A percentile compares a stretch with the other conserved stretches of the same genome.
Evolutionary conservation across 2,113 vertebrate species (phyloP).

Genomic region (Corythornis madagascariensis): DNA sequence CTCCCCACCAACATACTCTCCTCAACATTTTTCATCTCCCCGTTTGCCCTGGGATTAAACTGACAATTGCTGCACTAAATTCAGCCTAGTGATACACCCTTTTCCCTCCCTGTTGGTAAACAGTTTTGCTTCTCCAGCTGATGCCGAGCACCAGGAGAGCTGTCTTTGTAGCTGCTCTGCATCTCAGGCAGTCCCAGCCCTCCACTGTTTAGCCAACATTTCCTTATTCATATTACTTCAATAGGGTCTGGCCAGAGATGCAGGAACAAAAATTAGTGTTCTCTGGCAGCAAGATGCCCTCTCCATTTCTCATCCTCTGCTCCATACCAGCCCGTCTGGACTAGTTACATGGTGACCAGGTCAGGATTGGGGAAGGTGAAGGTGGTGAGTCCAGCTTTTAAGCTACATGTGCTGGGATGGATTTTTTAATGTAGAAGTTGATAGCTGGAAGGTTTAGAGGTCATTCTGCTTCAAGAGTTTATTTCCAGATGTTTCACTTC

Average conservation of each 20-base stretch:
- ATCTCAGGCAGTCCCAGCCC: fast-evolving
- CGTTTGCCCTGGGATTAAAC: neutral
- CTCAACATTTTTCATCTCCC: neutral
- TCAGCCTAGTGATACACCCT: neutral
- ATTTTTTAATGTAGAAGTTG: neutral
- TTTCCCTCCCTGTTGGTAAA: conserved; percentile 5
- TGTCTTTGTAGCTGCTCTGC: neutral
- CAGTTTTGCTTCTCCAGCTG: neutral
- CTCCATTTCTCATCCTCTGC: neutral
- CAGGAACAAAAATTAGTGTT: neutral
- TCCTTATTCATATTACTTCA: neutral
- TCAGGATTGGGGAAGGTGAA: neutral
- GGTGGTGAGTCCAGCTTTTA: neutral
- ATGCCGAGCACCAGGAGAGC: neutral
- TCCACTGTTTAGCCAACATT: neutral
- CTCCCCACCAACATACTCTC: neutral
- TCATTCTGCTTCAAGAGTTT: neutral
- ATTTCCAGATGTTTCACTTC: conserved; percentile 10
- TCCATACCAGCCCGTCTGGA: neutral
- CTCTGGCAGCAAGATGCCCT: neutral
- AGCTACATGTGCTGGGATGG: neutral
- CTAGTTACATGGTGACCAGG: fast-evolving
- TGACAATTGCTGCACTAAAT: neutral
- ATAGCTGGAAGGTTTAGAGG: neutral
- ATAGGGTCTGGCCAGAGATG: neutral